These are phyloP conservation scores for Carollia perspicillata DNA, from an alignment of 2,113 vertebrate genomes.

Conservation along the genomic window DNA sequence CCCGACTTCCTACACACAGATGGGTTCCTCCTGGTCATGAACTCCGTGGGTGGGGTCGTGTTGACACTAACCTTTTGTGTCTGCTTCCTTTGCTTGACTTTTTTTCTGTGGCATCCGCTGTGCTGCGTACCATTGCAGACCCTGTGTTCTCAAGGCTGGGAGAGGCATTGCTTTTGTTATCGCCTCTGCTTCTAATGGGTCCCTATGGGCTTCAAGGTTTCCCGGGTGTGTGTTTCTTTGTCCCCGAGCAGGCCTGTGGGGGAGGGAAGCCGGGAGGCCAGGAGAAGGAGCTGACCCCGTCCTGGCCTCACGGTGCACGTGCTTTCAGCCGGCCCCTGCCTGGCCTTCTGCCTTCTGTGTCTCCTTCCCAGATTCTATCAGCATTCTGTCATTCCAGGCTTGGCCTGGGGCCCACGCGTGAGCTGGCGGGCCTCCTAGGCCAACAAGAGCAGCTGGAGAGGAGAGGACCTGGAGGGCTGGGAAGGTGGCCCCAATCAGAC, in stretches of 20 bases:
- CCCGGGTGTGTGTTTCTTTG: rapidly evolving
- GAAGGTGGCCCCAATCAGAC: neutral
- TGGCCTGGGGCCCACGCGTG: neutral
- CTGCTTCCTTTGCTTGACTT: neutral
- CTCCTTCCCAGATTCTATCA: neutral
- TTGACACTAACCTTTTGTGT: rapidly evolving
- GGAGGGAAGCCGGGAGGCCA: neutral
- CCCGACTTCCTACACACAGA: rapidly evolving
- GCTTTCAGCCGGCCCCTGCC: neutral
- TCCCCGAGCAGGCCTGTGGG: neutral
- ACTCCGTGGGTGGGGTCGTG: rapidly evolving
- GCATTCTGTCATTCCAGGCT: neutral
- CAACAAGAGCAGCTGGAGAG: slow-evolving; percentile 43
- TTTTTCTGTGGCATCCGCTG: neutral
- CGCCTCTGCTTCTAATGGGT: neutral
- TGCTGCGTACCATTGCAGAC: rapidly evolving
- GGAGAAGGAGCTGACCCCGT: neutral
- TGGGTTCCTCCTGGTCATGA: neutral
- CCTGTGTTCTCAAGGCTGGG: neutral
- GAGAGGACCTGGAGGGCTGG: neutral
- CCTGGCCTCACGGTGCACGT: neutral
- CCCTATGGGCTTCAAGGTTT: neutral
- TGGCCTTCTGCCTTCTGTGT: neutral
- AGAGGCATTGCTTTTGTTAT: neutral
- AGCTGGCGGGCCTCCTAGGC: slow-evolving; percentile 53